A percentile compares a stretch with the other conserved stretches of the same genome.
These are phyloP conservation scores for Trichonephila clavipes DNA, from an alignment of 1,140 invertebrate species.

Conservation along the genomic window DNA sequence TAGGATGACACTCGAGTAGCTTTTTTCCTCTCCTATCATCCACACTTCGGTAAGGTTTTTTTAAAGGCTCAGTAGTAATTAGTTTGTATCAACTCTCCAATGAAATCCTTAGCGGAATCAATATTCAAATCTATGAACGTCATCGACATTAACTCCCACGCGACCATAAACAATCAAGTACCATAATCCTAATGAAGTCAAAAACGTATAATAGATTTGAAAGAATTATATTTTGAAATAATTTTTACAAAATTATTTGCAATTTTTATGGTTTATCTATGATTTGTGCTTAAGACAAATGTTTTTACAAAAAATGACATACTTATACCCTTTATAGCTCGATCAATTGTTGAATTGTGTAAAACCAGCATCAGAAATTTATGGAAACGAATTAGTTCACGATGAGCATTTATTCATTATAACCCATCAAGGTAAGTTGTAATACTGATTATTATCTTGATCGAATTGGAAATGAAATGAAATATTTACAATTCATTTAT, in stretches of 20 bases:
- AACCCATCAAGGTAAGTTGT: slow-evolving; percentile 94
- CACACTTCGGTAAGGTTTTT: no score
- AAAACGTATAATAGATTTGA: background rate
- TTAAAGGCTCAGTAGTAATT: no score
- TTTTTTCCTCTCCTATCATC: no score
- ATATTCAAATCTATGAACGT: no score
- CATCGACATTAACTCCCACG: no score
- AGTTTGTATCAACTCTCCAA: no score
- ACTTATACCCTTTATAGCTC: slow-evolving; percentile 82
- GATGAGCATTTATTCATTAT: slow-evolving; percentile 99
- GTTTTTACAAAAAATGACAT: background rate
- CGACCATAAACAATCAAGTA: no score
- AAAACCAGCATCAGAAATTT: slow-evolving; percentile 86
- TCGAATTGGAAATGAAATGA: background rate
- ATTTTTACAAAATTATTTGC: background rate
- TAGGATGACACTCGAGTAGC: no score
- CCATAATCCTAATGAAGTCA: background rate
- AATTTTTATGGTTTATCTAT: background rate
- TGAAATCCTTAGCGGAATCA: no score
- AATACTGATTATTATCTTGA: background rate
- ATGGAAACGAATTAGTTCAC: slow-evolving; percentile 87
- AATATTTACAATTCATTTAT: background rate
- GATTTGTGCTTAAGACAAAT: background rate
- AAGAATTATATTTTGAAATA: background rate
- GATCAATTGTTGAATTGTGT: slow-evolving; percentile 94